Evolutionary conservation across 2,113 vertebrate species (phyloP), one percentile per base, ranked within the genome.

Genomic region (Agelaius tricolor): DNA sequence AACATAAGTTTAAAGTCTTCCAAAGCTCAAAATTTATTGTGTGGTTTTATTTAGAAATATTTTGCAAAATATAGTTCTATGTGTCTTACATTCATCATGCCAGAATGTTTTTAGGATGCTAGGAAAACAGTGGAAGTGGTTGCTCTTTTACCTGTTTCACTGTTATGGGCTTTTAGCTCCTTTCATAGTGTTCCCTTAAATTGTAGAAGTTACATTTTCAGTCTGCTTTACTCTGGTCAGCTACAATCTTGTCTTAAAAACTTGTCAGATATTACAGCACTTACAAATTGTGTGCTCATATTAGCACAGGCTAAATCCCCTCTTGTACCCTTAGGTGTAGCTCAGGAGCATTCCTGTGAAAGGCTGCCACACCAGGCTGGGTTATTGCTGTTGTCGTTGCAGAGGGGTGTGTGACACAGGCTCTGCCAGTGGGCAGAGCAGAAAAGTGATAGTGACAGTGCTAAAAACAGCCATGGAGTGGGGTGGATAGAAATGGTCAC

Each of bases 251-350:
- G 26, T 76, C 23, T n/a, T 67, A 67, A 62, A 77, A 27, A 31
- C 33, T 43, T 76, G 37, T 57, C 20, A 62, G 39, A 15, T 77
- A 51, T 15, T 51, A 16, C 10, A 35, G 14, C 21, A 15, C 17
- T 71, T 65, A 39, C 2, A 80, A 49, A 28, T 27, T 30, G 15
- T 7, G 10, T 75, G 24, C 69, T 37, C 4, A 6, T 80, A 35
- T n/a, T 37, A 46, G 41, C 57, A n/a, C 63, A 80, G 35, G 37
- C 12, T 30, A 41, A 71, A 46, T 80, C 30, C 2, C 14, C 49
- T 43, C 22, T 22, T 58, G 57, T 5, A 8, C 28, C 5, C 27
- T 35, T 31, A 3, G 0, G 5, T 41, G 41, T 33, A 17, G 46
- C 47, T 51, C 52, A 52, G 83, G 37, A 90, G 43, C 46, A 30